A percentile compares a stretch with the other conserved stretches of the same genome.
Evolutionary conservation across 2,113 vertebrate genomes (phyloP).

Genomic region (Paradoxurus hermaphroditus): DNA sequence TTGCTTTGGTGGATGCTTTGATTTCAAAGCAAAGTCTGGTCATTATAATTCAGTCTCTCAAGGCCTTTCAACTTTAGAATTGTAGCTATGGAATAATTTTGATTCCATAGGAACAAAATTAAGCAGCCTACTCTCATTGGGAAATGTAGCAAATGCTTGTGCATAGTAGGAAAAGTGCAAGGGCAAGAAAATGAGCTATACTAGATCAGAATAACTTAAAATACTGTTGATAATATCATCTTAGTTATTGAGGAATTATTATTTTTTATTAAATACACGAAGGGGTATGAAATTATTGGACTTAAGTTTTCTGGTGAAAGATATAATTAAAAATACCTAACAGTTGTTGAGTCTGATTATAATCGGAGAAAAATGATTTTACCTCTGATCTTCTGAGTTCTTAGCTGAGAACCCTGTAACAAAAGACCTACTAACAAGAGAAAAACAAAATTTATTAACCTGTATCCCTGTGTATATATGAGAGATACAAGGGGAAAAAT

Average conservation of each 20-base stretch:
- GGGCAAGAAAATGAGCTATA: neutral
- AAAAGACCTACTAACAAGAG: neutral
- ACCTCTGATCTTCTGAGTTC: neutral
- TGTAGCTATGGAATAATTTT: slow-evolving; percentile 36
- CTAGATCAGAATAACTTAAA: neutral
- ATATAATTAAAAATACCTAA: neutral
- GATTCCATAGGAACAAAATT: neutral
- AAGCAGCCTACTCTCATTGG: neutral
- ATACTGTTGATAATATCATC: neutral
- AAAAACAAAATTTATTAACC: neutral
- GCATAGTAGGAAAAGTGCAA: neutral
- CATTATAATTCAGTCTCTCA: slow-evolving; percentile 48
- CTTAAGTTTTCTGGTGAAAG: neutral
- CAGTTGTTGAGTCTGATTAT: neutral
- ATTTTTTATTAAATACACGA: neutral
- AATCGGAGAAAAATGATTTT: neutral
- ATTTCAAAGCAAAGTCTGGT: neutral
- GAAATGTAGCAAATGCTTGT: neutral
- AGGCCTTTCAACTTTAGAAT: slow-evolving; percentile 55
- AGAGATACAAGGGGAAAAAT: neutral
- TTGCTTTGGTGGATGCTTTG: slow-evolving; percentile 50
- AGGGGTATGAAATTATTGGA: neutral
- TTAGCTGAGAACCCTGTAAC: neutral
- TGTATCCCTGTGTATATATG: neutral
- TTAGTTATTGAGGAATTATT: neutral